Conservation (phyloP, 1,140 invertebrate genomes). For the Lasioglossum albipes region DNA sequence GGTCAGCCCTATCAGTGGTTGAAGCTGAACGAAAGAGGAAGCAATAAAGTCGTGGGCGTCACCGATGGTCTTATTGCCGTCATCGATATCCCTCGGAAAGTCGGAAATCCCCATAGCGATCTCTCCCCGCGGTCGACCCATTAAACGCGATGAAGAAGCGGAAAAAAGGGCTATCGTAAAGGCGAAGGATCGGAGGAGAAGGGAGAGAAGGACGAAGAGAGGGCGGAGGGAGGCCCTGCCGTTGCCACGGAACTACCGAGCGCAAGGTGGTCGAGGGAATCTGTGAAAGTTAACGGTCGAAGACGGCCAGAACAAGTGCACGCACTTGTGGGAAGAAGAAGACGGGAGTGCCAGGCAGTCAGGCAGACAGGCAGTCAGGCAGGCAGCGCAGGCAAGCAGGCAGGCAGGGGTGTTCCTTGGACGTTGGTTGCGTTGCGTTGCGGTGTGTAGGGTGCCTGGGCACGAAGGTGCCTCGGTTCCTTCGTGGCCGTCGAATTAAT, state of each 20-base stretch:
- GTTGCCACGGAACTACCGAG: conserved; percentile 3
- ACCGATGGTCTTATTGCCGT: no score
- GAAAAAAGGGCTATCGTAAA: background rate
- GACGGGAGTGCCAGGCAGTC: no score
- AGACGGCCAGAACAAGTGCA: conserved; percentile 55
- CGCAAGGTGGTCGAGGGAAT: conserved; percentile 50
- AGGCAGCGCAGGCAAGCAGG: no score
- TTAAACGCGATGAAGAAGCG: background rate
- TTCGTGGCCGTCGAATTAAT: conserved; percentile 76
- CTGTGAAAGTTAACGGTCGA: conserved; percentile 60
- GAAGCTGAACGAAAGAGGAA: no score
- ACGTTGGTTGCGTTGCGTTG: conserved; percentile 16
- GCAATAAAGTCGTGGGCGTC: no score
- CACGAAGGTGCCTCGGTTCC: conserved; percentile 57
- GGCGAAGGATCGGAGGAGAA: no score
- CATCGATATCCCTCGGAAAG: no score
- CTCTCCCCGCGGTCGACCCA: background rate
- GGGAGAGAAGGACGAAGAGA: background rate
- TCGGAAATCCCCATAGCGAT: background rate
- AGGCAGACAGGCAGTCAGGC: no score
- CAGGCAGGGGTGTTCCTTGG: conserved; percentile 41
- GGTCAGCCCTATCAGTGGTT: no score
- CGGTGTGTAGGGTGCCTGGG: conserved; percentile 28
- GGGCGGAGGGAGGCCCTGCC: background rate
- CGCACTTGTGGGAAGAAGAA: conserved; percentile 47